Conservation (phyloP, 1,140 invertebrate genomes). For the Zaprionus nigranus region DNA sequence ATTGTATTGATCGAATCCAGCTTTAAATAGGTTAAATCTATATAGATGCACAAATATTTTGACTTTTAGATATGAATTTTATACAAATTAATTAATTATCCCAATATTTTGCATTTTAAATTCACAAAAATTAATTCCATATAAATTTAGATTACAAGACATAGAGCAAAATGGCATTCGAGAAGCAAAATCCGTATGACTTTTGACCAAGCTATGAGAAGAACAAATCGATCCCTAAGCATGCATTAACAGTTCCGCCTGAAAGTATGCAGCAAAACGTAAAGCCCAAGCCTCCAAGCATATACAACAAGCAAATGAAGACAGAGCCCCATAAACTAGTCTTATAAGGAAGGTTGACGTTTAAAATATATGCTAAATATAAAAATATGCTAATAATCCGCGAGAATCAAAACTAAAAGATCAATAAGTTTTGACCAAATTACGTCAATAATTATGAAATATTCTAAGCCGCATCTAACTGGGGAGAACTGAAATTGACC, state of each 20-base stretch:
- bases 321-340: neutral
- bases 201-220: too few species aligned
- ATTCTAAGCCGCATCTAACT: neutral
- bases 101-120: too few species aligned
- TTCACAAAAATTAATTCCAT: too few species aligned
- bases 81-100: too few species aligned
- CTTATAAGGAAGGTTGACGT: neutral
- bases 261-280: neutral
- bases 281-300: neutral
- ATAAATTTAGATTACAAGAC: too few species aligned
- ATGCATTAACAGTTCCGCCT: neutral
- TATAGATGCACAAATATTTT: too few species aligned
- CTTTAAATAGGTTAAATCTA: too few species aligned
- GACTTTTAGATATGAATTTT: too few species aligned
- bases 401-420: neutral
- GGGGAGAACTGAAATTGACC: constrained; percentile 3
- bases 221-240: neutral
- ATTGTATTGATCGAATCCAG: too few species aligned
- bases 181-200: too few species aligned
- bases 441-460: constrained; percentile 8
- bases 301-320: neutral
- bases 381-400: neutral
- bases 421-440: neutral
- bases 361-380: neutral
- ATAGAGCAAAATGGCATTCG: too few species aligned